A percentile compares a stretch with the other conserved stretches of the same genome.
phyloP scores from a whole-genome alignment of 2,797 vertebrate species.

The Rhynchotus rufescens region DNA sequence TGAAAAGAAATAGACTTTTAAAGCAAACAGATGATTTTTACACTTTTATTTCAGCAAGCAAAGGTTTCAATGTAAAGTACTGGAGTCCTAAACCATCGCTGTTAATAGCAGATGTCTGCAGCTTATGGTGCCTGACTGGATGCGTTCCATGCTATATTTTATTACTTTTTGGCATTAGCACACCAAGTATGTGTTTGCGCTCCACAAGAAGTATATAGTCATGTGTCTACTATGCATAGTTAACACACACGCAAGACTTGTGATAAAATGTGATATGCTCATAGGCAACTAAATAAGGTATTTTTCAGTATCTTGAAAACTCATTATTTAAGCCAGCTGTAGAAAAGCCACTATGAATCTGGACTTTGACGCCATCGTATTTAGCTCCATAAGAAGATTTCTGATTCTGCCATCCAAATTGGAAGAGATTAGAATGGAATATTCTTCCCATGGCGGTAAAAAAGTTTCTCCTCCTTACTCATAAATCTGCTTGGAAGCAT shows the following conservation, averaged over 20 bases:
- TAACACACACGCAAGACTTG: background rate
- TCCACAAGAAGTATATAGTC: background rate
- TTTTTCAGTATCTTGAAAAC: background rate
- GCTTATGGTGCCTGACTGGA: background rate
- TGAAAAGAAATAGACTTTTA: background rate
- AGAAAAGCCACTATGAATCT: background rate
- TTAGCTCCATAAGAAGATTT: background rate
- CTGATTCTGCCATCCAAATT: background rate
- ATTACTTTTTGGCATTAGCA: background rate
- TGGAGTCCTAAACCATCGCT: background rate
- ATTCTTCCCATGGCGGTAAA: background rate
- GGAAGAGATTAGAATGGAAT: background rate
- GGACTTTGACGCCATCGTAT: background rate
- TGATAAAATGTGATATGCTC: background rate
- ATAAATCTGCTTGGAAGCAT: background rate
- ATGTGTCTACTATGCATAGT: background rate
- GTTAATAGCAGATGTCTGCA: background rate
- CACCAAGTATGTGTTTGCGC: background rate
- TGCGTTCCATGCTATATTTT: background rate
- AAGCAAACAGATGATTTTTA: background rate
- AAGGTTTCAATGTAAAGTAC: background rate
- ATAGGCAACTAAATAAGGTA: background rate
- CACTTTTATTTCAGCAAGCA: background rate
- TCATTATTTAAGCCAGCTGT: background rate
- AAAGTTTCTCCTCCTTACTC: background rate